phyloP scores from a whole-genome alignment of 1,140 invertebrate species.

The Neomicropteryx cornuta region DNA sequence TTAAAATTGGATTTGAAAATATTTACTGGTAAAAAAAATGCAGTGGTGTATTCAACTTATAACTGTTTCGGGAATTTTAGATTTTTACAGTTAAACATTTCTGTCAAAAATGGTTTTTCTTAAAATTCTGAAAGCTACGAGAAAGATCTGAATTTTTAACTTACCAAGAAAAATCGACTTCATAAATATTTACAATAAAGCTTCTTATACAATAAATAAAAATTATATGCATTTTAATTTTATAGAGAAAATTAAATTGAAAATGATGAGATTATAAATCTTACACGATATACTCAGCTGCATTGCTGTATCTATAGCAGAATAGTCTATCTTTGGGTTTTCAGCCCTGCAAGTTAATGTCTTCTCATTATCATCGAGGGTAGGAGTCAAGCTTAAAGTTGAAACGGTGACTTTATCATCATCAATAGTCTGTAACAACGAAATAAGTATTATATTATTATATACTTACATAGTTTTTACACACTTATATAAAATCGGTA shows the following conservation, averaged over 20 bases:
- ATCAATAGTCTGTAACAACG: no score
- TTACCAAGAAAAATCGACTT: not conserved
- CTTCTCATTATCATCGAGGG: slow-evolving; percentile 62
- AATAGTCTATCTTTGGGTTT: slow-evolving; percentile 59
- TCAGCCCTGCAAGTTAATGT: slow-evolving; percentile 69
- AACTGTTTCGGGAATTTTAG: no score
- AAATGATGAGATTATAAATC: no score
- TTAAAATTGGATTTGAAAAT: no score
- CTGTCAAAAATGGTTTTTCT: not conserved
- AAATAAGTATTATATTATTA: no score
- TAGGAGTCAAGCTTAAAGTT: slow-evolving; percentile 54
- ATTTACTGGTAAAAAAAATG: no score
- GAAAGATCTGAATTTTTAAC: not conserved
- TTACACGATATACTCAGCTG: slow-evolving; percentile 76
- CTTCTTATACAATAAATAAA: slow-evolving; percentile 8
- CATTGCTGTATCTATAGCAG: slow-evolving; percentile 63
- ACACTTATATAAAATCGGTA: no score
- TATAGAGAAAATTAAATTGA: slow-evolving; percentile 5
- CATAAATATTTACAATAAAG: not conserved
- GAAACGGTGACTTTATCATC: slow-evolving; percentile 68
- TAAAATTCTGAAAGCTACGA: not conserved
- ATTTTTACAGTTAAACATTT: slow-evolving; percentile 3
- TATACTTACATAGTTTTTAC: no score
- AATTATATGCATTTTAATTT: slow-evolving; percentile 4
- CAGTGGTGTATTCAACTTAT: no score